Percentiles rank a stretch among this genome's conserved stretches.
Conservation (phyloP, 2,888 invertebrate genomes). For the Coleophora deauratella region DNA sequence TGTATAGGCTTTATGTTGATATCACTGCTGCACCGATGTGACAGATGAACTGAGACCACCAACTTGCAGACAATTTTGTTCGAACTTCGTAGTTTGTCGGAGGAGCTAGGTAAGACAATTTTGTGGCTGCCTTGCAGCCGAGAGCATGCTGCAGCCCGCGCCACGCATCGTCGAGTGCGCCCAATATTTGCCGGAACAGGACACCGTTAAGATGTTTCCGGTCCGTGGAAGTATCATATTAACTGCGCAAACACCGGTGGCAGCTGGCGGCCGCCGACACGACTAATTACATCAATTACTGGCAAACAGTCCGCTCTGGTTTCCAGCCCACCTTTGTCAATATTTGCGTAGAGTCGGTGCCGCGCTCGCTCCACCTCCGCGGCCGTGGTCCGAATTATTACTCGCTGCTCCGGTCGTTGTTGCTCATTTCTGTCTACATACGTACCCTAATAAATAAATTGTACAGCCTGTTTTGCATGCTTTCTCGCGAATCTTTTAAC, state of each 20-base stretch:
- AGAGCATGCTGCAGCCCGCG: slow-evolving; percentile 7
- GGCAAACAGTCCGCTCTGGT: slow-evolving; percentile 63
- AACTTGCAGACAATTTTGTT: too few relatives aligned
- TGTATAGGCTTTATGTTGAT: too few relatives aligned
- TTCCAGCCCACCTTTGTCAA: slow-evolving; percentile 69
- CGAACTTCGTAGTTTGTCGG: too few relatives aligned
- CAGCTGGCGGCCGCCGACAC: slow-evolving; percentile 62
- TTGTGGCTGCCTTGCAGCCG: too few relatives aligned
- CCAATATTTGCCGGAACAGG: slow-evolving; percentile 66
- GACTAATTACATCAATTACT: slow-evolving; percentile 75
- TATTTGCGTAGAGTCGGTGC: slow-evolving; percentile 50
- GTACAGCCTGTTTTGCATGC: background rate
- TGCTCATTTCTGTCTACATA: background rate
- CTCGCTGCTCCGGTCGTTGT: background rate
- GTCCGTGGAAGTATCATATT: slow-evolving; percentile 66
- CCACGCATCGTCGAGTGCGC: slow-evolving; percentile 60
- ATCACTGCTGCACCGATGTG: too few relatives aligned
- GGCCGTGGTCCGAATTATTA: slow-evolving; percentile 1
- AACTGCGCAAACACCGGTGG: slow-evolving; percentile 57
- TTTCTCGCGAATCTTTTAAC: too few relatives aligned
- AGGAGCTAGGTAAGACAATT: too few relatives aligned
- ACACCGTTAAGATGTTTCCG: slow-evolving; percentile 68
- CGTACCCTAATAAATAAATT: background rate
- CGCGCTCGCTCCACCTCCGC: slow-evolving; percentile 14
- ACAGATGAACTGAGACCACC: too few relatives aligned